Conservation (phyloP, 2,888 invertebrate genomes). For the Perizoma flavofasciatum region DNA sequence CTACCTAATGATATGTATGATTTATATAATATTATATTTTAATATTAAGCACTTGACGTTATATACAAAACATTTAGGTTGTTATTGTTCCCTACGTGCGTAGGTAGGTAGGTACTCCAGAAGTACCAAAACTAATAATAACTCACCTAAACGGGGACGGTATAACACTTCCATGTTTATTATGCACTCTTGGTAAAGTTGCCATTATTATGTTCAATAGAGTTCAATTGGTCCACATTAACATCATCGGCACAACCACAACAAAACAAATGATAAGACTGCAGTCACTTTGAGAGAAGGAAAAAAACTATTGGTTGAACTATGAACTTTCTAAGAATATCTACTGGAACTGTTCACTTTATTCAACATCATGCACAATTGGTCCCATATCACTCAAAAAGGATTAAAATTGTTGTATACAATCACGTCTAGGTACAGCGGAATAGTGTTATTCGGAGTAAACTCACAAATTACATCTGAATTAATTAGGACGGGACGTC, state of each 20-base stretch:
- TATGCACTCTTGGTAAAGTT: slow-evolving; percentile 74
- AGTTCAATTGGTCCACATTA: slow-evolving; percentile 33
- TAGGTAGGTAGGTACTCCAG: not conserved
- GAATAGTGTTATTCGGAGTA: slow-evolving; percentile 41
- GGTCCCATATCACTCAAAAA: not conserved
- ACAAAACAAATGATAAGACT: slow-evolving; percentile 28
- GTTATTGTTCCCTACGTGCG: too few relatives aligned
- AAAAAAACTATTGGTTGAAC: slow-evolving; percentile 13
- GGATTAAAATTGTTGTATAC: slow-evolving; percentile 17
- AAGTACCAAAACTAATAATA: slow-evolving; percentile 31
- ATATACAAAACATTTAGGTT: slow-evolving; percentile 3
- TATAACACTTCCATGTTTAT: slow-evolving; percentile 64
- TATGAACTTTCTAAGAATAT: slow-evolving; percentile 15
- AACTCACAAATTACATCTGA: slow-evolving; percentile 52
- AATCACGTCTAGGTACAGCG: slow-evolving; percentile 13
- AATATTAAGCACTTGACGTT: too few relatives aligned
- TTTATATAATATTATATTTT: too few relatives aligned
- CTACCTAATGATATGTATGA: too few relatives aligned
- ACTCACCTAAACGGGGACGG: slow-evolving; percentile 74
- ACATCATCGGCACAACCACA: slow-evolving; percentile 32
- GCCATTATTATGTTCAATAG: slow-evolving; percentile 59
- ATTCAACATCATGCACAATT: not conserved
- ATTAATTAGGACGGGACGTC: slow-evolving; percentile 55
- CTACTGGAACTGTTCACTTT: slow-evolving; percentile 9
- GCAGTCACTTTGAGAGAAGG: slow-evolving; percentile 2